Evolutionary conservation across 2,888 invertebrate genomes (phyloP), one percentile per base, ranked within the genome.

Genomic region (Drosophila prostipennis): DNA sequence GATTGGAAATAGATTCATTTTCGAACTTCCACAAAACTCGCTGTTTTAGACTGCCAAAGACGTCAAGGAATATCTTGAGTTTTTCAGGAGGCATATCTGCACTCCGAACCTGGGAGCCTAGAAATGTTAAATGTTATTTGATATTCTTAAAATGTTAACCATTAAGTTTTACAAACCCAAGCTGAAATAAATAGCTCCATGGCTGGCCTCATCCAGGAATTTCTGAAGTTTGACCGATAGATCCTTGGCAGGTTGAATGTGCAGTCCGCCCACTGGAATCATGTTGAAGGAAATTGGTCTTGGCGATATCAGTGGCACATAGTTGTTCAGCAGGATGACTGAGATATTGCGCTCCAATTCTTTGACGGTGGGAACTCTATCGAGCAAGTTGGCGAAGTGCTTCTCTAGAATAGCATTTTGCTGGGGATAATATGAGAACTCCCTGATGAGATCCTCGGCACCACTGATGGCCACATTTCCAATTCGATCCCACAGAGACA

Each of bases 261-360:
- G 94, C 10, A 93, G 77, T 13, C 94, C 94, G 1, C 93, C 94
- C 1, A 94, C 92, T 54, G 93, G 92, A 8, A 94, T 85, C 54
- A 93, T 86, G 1, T 91, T 91, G 2, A 92, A 91, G 1, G 92
- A 87, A 0, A 87, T 61, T 0, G 93, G 92, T 43, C 91, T 88
- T 0, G 92, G 83, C 0, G 91, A 88, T 8, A 90, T 89, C 6
- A 93, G 61, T 0, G 91, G 90, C 72, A 91, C 88, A 78, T 93
- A 92, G 6, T 90, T 90, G 74, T 94, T 93, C 0, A 92, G 61
- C 6, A 94, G 68, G 1, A 93, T 81, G 4, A 92, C 75, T 0
- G 93, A 92, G 0, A 93, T 86, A 13, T 91, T 92, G 3, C 88
- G 91, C 60, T 93, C 92, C 42, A 93, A 67, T 56, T 93, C 89